Evolutionary conservation across 2,888 invertebrate species (phyloP).

Genomic region (Hydriomena furcata): DNA sequence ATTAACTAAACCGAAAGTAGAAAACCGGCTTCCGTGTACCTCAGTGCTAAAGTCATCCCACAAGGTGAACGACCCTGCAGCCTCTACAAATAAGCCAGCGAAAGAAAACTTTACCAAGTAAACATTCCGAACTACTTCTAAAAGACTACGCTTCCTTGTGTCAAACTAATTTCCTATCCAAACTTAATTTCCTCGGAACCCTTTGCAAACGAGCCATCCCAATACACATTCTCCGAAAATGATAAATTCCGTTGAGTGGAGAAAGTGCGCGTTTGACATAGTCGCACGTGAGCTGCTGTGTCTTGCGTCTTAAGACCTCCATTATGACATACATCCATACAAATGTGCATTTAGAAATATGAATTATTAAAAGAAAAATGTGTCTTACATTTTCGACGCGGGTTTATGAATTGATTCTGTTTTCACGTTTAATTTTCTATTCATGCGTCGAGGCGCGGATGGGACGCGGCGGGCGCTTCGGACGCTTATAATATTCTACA

Average conservation of each 20-base stretch:
- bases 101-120: conserved; percentile 56
- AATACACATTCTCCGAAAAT: conserved; percentile 33
- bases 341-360: conserved; percentile 28
- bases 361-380: conserved; percentile 3
- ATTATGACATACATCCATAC: conserved; percentile 46
- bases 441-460: conserved; percentile 14
- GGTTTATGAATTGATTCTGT: conserved; percentile 16
- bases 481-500: conserved; percentile 18
- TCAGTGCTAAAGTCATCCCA: conserved; percentile 41
- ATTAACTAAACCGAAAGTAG: conserved; percentile 47
- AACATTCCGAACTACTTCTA: conserved; percentile 51
- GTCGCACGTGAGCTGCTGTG: conserved; percentile 47
- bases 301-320: conserved; percentile 44
- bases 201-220: conserved; percentile 16
- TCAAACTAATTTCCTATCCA: conserved; percentile 29
- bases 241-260: conserved; percentile 44
- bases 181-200: conserved; percentile 27
- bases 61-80: conserved; percentile 47
- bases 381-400: conserved; percentile 2
- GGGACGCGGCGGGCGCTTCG: background rate
- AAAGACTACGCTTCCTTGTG: conserved; percentile 28
- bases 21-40: conserved; percentile 46
- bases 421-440: conserved; percentile 11
- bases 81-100: conserved; percentile 54
- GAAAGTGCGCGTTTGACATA: conserved; percentile 61